These are phyloP conservation scores for Macaria liturata DNA, from an alignment of 2,888 invertebrate genomes.

Conservation along the genomic window DNA sequence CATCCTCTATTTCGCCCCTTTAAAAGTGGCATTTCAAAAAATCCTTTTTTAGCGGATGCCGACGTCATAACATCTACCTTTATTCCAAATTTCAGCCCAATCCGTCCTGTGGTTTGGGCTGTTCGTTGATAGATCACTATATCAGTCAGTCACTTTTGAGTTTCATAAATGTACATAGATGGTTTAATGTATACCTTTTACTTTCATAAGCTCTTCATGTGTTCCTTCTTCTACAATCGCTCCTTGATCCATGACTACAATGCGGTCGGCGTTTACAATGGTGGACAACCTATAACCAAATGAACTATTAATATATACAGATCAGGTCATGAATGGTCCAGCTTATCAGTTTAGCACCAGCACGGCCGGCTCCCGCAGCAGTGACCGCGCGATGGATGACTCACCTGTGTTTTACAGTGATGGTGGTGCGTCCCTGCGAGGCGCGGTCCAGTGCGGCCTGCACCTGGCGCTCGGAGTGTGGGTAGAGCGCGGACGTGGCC, in stretches of 20 bases:
- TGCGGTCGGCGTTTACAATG: conserved; percentile 87
- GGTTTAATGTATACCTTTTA: conserved; percentile 76
- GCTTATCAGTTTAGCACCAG: conserved; percentile 83
- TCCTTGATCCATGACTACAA: conserved; percentile 89
- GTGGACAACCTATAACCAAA: conserved; percentile 83
- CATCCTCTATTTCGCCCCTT: too few species aligned
- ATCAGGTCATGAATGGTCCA: too few species aligned
- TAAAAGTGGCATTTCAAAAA: too few species aligned
- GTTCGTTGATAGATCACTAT: too few species aligned
- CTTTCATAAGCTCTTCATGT: conserved; percentile 87
- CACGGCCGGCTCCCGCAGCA: conserved; percentile 89
- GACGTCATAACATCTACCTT: too few species aligned
- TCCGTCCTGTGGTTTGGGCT: too few species aligned
- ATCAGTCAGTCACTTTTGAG: too few species aligned
- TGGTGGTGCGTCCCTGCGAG: conserved; percentile 88
- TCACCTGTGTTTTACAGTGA: conserved; percentile 83
- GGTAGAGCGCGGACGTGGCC: conserved; percentile 93
- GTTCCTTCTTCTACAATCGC: conserved; percentile 89
- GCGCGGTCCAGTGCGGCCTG: conserved; percentile 90
- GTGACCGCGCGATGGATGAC: conserved; percentile 88
- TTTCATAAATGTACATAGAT: too few species aligned
- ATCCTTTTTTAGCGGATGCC: too few species aligned
- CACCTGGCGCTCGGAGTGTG: conserved; percentile 90
- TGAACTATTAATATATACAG: too few species aligned
- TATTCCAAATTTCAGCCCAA: too few species aligned